Base-by-base conservation (phyloP, 2,888 invertebrate species). In the Chymomyza fuscimana region DNA sequence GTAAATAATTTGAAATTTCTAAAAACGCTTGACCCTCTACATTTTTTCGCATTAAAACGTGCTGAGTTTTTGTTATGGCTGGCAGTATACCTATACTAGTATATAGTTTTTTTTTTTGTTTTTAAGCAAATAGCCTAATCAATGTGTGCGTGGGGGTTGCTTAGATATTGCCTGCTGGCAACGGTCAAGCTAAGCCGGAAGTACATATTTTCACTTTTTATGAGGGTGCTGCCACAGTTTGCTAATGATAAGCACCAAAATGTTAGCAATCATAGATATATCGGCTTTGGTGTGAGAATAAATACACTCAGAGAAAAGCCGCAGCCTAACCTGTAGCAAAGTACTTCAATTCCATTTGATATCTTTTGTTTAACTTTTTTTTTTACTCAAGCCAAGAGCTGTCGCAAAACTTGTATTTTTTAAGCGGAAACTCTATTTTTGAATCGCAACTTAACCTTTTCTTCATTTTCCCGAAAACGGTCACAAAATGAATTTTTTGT, bases 71-170 rank as follows among this genome's bases (percentile, higher is more conserved):
- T 63, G 63, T 72, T 68, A 62, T 58, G 58, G 19, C 56, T 29
- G 19, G 50, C 16, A 40, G 15, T 52, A 15, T 16, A 25, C 2
- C 2, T 19, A 19, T 19, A 16, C 4, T 9, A 25, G 25, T 25
- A 25, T 25, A 25, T n/a, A 51, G 9, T 51, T 12, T 51, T 16
- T n/a, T 51, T 51, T 54, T 56, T 56, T 63, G 70, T 76, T 86
- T 80, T 87, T 74, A 88, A 72, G 82, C 85, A 82, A 88, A 88
- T 78, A 85, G 72, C 67, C 82, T 87, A 78, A 88, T 86, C 88
- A 85, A 82, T 73, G 69, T 66, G 40, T 75, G 82, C 77, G 75
- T 72, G 82, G 72, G 74, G 75, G 85, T 73, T 73, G 86, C 50
- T 15, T 54, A 50, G 10, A 46, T 25, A 9, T 50, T 59, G 64